These are phyloP conservation scores for Pachliopta kotzebuea DNA, from an alignment of 2,888 invertebrate species.

Conservation along the genomic window DNA sequence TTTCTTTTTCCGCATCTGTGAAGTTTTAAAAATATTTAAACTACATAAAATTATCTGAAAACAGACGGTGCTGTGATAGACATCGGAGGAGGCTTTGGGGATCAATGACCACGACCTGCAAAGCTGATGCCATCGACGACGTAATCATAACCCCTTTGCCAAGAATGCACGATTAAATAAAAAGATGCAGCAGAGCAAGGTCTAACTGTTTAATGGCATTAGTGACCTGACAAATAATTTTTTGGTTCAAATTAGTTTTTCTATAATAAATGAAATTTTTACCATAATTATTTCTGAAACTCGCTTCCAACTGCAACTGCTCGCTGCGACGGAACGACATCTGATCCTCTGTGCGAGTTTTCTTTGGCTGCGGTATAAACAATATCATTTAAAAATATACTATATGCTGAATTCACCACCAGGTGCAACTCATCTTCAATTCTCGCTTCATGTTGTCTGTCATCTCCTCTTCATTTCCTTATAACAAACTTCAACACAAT, in stretches of 20 bases:
- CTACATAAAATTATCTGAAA: neutral
- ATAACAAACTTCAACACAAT: too few species aligned
- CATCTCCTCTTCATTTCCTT: too few species aligned
- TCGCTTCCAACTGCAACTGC: slow-evolving; percentile 25
- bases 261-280: neutral
- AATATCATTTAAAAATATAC: neutral
- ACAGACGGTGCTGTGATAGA: too few species aligned
- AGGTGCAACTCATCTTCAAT: neutral
- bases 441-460: too few species aligned
- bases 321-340: slow-evolving; percentile 44
- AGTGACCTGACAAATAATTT: too few species aligned
- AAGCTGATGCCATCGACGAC: too few species aligned
- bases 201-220: too few species aligned
- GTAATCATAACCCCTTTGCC: too few species aligned
- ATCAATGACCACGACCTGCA: too few species aligned
- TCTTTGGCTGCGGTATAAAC: slow-evolving; percentile 49
- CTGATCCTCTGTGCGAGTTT: slow-evolving; percentile 43
- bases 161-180: too few species aligned
- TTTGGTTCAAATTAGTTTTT: neutral
- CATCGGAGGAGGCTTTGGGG: too few species aligned
- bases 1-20: slow-evolving; percentile 53
- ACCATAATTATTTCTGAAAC: slow-evolving; percentile 12
- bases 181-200: too few species aligned
- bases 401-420: neutral
- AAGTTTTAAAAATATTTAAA: neutral